Conservation (phyloP, 2,888 invertebrate genomes). For the Lapara coniferarum region DNA sequence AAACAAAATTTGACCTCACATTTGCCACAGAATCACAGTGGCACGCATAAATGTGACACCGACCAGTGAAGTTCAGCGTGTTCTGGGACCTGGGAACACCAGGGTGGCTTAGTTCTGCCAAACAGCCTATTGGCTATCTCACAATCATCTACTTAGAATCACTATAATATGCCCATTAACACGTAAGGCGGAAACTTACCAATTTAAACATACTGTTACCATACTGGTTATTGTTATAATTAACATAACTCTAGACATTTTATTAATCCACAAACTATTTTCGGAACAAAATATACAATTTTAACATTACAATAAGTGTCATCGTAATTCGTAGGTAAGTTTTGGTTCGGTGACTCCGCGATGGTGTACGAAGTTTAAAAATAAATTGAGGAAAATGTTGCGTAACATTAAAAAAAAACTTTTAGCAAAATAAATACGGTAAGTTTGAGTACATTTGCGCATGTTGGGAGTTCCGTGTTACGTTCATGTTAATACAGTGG, state of each 20-base stretch:
- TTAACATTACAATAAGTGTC: background rate
- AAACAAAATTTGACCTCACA: too few relatives aligned
- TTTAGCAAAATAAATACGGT: background rate
- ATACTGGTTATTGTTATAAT: background rate
- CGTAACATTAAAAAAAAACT: background rate
- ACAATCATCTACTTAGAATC: too few relatives aligned
- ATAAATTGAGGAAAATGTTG: background rate
- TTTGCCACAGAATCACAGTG: too few relatives aligned
- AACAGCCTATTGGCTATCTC: too few relatives aligned
- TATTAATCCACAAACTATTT: background rate
- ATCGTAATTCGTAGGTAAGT: background rate
- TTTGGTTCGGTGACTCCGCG: background rate
- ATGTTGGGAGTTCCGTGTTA: background rate
- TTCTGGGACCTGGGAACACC: too few relatives aligned
- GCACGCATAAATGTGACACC: too few relatives aligned
- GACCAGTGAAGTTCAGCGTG: too few relatives aligned
- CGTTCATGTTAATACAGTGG: too few relatives aligned
- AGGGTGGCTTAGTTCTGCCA: too few relatives aligned
- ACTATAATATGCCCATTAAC: too few relatives aligned
- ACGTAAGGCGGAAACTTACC: too few relatives aligned
- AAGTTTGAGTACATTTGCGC: background rate
- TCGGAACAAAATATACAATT: background rate
- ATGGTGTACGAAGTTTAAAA: slow-evolving; percentile 7
- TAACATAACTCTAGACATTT: background rate
- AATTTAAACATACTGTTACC: background rate